Evolutionary conservation across 2,113 vertebrate species (phyloP).

Genomic region (Lagopus leucura): DNA sequence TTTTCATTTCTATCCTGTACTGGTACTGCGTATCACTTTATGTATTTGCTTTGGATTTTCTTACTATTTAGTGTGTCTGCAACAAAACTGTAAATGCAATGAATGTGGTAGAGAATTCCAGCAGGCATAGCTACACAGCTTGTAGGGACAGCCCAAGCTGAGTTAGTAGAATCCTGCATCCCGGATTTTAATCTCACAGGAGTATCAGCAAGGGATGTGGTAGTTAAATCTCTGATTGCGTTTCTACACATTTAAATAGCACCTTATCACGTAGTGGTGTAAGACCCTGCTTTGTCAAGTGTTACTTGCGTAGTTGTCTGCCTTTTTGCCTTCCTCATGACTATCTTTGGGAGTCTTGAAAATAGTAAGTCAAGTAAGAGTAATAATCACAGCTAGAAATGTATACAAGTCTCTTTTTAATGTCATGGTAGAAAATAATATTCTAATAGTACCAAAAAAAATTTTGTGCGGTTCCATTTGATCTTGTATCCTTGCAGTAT

Average conservation of each 20-base stretch:
- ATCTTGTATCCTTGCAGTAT: not conserved
- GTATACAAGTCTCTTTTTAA: not conserved
- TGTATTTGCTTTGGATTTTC: not conserved
- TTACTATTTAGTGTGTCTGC: not conserved
- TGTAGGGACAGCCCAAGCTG: not conserved
- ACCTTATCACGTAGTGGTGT: not conserved
- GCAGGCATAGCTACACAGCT: not conserved
- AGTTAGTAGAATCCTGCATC: not conserved
- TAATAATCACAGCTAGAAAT: not conserved
- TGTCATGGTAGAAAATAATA: not conserved
- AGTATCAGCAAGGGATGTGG: not conserved
- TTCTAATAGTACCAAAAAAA: not conserved
- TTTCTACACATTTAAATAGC: not conserved
- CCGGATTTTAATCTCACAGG: not conserved
- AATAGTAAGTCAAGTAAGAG: not conserved
- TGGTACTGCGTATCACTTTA: not conserved
- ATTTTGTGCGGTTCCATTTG: not conserved
- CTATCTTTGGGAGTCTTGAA: not conserved
- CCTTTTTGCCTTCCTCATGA: not conserved
- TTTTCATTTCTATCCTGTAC: not conserved
- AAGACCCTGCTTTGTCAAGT: not conserved
- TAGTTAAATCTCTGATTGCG: not conserved
- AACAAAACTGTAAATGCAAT: not conserved
- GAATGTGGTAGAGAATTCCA: not conserved
- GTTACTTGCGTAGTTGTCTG: accelerated